Evolutionary conservation across 2,888 invertebrate genomes (phyloP).

Genomic region (Vanessa cardui): DNA sequence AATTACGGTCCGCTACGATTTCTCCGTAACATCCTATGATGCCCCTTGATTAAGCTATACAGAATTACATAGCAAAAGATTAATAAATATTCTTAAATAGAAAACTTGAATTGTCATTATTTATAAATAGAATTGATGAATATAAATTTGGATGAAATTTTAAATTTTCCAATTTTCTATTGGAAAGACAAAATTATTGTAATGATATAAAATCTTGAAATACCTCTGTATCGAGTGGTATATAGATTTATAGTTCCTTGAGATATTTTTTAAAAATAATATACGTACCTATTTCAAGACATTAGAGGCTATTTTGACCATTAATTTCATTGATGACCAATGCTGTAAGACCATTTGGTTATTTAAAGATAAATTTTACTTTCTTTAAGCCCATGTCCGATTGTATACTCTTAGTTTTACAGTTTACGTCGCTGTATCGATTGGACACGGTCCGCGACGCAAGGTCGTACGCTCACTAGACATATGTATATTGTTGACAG

Average conservation of each 20-base stretch:
- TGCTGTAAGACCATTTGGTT: too few species aligned
- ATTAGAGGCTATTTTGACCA: too few species aligned
- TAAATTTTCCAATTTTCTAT: too few species aligned
- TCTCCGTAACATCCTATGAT: slow-evolving; percentile 40
- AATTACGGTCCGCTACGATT: slow-evolving; percentile 39
- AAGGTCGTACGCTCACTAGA: slow-evolving; percentile 56
- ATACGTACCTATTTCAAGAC: too few species aligned
- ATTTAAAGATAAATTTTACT: neutral
- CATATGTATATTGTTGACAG: slow-evolving; percentile 2
- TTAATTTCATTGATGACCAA: too few species aligned
- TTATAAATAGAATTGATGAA: neutral
- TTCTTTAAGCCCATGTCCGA: neutral
- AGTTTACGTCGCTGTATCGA: slow-evolving; percentile 56
- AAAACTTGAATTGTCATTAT: slow-evolving; percentile 39
- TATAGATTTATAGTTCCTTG: too few species aligned
- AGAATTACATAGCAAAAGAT: slow-evolving; percentile 45
- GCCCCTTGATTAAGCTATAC: slow-evolving; percentile 1
- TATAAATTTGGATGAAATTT: too few species aligned
- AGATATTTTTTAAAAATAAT: too few species aligned
- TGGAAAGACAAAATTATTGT: too few species aligned
- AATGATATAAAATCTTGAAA: too few species aligned
- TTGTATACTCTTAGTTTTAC: slow-evolving; percentile 16
- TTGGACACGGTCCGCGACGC: slow-evolving; percentile 52
- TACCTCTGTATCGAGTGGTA: too few species aligned
- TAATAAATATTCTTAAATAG: slow-evolving; percentile 51